A percentile compares a stretch with the other conserved stretches of the same genome.
These are phyloP conservation scores for Antitype chi DNA, from an alignment of 2,888 invertebrate genomes.

Conservation along the genomic window DNA sequence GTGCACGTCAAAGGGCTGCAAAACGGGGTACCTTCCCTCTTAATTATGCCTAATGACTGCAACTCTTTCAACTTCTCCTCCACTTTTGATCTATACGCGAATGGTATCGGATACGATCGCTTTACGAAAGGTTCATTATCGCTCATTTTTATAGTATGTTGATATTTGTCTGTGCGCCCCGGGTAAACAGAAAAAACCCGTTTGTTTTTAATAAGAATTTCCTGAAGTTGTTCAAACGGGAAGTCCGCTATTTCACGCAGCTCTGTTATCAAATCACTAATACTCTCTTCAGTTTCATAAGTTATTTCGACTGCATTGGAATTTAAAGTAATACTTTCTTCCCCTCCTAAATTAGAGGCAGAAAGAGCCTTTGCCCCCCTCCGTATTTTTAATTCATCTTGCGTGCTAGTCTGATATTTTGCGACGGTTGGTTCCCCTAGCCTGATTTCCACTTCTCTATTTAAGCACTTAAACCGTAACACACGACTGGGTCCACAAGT, in stretches of 20 bases:
- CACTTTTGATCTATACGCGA: not conserved
- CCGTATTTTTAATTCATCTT: not conserved
- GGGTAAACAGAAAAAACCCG: not conserved
- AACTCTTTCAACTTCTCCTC: not conserved
- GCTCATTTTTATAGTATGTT: slow-evolving; percentile 2
- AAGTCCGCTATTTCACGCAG: not conserved
- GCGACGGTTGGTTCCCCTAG: not conserved
- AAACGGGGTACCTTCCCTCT: slow-evolving; percentile 2
- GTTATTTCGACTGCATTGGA: not conserved
- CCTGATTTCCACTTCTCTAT: not conserved
- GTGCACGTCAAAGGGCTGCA: slow-evolving; percentile 2
- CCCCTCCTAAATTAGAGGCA: not conserved
- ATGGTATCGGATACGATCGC: slow-evolving; percentile 11
- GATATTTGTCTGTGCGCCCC: slow-evolving; percentile 5
- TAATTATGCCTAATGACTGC: not conserved
- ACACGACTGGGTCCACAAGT: not conserved
- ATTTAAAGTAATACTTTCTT: not conserved
- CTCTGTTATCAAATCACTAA: not conserved
- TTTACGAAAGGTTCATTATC: slow-evolving; percentile 9
- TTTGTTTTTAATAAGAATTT: not conserved
- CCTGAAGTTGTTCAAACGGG: not conserved
- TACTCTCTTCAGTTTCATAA: not conserved
- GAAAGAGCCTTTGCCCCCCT: not conserved
- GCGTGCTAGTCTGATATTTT: not conserved
- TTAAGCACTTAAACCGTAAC: not conserved